phyloP scores from a whole-genome alignment of 2,113 vertebrate species.

The Eudyptes chrysolophus region DNA sequence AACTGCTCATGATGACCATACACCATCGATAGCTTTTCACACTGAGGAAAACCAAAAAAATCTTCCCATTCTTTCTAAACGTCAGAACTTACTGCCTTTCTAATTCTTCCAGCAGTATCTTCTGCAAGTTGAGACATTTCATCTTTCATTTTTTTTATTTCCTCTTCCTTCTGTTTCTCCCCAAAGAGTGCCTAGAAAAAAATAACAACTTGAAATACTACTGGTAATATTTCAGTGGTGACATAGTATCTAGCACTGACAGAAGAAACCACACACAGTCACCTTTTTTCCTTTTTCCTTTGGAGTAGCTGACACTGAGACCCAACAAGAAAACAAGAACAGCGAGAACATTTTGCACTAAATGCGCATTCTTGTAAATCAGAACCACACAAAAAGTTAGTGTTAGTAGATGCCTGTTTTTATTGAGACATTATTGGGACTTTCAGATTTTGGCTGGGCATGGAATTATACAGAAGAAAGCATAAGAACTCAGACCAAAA shows the following conservation, averaged over 20 bases:
- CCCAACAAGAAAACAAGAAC: background rate
- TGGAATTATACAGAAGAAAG: background rate
- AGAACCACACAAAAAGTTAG: background rate
- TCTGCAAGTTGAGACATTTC: conserved; percentile 82
- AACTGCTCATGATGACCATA: background rate
- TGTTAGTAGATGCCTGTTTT: background rate
- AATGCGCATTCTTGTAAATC: background rate
- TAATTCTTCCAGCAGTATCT: conserved; percentile 79
- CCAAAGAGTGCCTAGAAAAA: conserved; percentile 81
- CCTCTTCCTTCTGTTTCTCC: conserved; percentile 88
- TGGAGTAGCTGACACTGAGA: background rate
- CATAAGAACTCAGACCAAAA: background rate
- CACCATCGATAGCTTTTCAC: background rate
- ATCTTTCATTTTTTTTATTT: conserved; percentile 85
- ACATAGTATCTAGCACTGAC: background rate
- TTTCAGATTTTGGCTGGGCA: background rate
- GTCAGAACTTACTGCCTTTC: conserved; percentile 79
- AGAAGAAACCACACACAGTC: background rate
- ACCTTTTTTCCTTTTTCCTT: background rate
- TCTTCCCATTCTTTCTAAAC: background rate
- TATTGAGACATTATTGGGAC: background rate
- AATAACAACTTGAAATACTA: conserved; percentile 1
- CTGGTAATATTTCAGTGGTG: background rate
- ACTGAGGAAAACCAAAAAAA: background rate
- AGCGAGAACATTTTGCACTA: background rate